These are phyloP conservation scores for Opisthograptis luteolata DNA, from an alignment of 2,888 invertebrate species.

Conservation along the genomic window DNA sequence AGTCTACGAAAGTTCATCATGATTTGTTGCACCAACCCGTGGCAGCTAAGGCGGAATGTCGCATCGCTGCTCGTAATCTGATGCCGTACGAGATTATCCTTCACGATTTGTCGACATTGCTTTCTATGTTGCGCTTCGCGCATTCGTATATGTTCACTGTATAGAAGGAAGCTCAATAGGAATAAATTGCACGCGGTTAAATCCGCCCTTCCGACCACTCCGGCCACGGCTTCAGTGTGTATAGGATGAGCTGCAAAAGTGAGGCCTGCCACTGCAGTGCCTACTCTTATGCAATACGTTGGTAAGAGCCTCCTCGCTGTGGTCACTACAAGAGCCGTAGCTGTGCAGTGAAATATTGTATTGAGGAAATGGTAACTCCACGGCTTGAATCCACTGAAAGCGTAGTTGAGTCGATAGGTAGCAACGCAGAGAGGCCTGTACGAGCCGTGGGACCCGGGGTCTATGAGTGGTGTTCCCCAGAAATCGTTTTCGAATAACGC, in stretches of 20 bases:
- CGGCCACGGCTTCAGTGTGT: slow-evolving; percentile 98
- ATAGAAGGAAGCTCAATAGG: slow-evolving; percentile 93
- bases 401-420: slow-evolving; percentile 93
- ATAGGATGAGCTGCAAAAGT: slow-evolving; percentile 98
- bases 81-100: slow-evolving; percentile 57
- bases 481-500: slow-evolving; percentile 96
- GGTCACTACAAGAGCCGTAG: slow-evolving; percentile 92
- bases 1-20: slow-evolving; percentile 74
- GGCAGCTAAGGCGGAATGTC: slow-evolving; percentile 73
- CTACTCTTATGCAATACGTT: slow-evolving; percentile 85
- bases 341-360: slow-evolving; percentile 93
- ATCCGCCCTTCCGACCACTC: slow-evolving; percentile 97
- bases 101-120: slow-evolving; percentile 65
- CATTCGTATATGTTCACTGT: slow-evolving; percentile 90
- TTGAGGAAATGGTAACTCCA: slow-evolving; percentile 95
- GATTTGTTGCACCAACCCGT: slow-evolving; percentile 73
- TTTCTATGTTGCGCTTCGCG: slow-evolving; percentile 78
- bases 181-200: slow-evolving; percentile 96
- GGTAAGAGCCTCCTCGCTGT: slow-evolving; percentile 89
- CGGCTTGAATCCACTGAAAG: slow-evolving; percentile 90
- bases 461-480: slow-evolving; percentile 98
- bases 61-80: slow-evolving; percentile 60
- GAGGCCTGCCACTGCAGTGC: slow-evolving; percentile 90
- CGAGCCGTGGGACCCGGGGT: slow-evolving; percentile 98
- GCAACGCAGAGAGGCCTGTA: slow-evolving; percentile 97